These are phyloP conservation scores for Salvelinus fontinalis DNA, from an alignment of 2,113 vertebrate species.

Conservation along the genomic window DNA sequence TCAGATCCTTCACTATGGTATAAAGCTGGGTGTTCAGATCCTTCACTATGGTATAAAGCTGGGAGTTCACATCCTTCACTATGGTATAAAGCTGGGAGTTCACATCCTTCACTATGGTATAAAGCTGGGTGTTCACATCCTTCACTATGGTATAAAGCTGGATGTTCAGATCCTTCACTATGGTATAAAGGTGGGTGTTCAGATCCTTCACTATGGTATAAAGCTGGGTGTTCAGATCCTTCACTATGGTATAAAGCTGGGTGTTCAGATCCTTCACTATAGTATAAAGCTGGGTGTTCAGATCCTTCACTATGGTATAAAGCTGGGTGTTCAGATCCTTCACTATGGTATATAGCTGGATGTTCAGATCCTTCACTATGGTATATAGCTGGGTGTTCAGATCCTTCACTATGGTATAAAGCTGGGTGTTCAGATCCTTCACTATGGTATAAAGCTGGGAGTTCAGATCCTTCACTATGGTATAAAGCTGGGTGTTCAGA, in stretches of 20 bases:
- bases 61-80: not conserved
- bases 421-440: not conserved
- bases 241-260: not conserved
- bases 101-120: not conserved
- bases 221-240: not conserved
- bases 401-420: not conserved
- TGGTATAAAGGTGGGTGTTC: no score
- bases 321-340: not conserved
- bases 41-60: not conserved
- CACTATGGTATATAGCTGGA: not conserved
- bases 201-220: not conserved
- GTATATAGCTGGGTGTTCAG: not conserved
- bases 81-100: not conserved
- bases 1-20: not conserved
- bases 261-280: not conserved
- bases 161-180: not conserved
- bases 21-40: not conserved
- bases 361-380: not conserved
- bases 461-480: not conserved
- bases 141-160: not conserved
- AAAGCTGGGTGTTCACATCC: not conserved
- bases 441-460: not conserved
- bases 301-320: not conserved
- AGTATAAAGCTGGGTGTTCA: no score
- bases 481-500: not conserved